Conservation (phyloP, 2,888 invertebrate genomes). For the Meghimatium bilineatum region DNA sequence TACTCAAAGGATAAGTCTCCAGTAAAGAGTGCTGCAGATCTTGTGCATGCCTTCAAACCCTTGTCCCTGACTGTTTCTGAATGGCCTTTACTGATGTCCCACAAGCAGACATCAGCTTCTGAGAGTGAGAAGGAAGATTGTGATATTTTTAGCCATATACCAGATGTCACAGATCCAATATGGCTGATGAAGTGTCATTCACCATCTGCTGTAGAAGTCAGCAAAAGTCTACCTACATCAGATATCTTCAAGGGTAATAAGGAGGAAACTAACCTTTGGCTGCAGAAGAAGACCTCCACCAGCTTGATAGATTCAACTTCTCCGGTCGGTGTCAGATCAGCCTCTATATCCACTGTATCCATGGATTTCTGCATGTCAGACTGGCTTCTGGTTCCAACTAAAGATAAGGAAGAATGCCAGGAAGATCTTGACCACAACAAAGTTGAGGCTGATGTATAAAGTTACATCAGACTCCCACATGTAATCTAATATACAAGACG, state of each 20-base stretch:
- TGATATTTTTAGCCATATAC: conserved; percentile 36
- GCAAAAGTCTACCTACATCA: not conserved
- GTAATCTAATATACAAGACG: not conserved
- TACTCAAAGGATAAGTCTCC: conserved; percentile 5
- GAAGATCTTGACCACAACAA: conserved; percentile 28
- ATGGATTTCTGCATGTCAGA: conserved; percentile 40
- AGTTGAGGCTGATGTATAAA: conserved; percentile 36
- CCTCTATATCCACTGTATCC: not conserved
- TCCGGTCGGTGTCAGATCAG: not conserved
- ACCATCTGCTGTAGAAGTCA: not conserved
- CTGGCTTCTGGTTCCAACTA: conserved; percentile 39
- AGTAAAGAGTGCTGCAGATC: conserved; percentile 1
- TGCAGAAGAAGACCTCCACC: conserved; percentile 6
- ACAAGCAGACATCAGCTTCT: not conserved
- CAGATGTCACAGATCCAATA: not conserved
- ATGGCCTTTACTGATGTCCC: conserved; percentile 12
- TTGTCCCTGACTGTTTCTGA: not conserved
- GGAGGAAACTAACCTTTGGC: conserved; percentile 38
- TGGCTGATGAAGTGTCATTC: conserved; percentile 19
- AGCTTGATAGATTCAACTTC: not conserved
- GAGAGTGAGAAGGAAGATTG: not conserved
- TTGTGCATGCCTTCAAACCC: conserved; percentile 1
- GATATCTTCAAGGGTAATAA: conserved; percentile 6
- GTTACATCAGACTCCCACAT: not conserved
- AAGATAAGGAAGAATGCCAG: not conserved